Evolutionary conservation across 2,888 invertebrate genomes (phyloP), one percentile per base, ranked within the genome.

Genomic region (Germaria angustata): DNA sequence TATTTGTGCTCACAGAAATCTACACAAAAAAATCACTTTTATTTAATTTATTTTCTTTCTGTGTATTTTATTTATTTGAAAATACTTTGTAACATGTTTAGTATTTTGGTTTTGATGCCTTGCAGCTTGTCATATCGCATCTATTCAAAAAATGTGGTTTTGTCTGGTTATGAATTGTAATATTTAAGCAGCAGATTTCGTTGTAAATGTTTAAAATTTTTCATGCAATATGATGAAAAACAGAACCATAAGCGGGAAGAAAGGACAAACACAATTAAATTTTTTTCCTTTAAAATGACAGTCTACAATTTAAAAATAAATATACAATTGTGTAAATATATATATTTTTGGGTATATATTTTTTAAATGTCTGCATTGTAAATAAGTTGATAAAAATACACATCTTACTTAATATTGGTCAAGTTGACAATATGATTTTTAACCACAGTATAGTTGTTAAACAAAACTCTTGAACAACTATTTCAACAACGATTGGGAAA

Each of bases 351-450:
- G 6, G 4, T 28, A 28, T 6, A 28, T 28, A 3, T 28, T 3
- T n/a, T n/a, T n/a, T n/a, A n/a, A 5, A 28, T 28, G 28, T 73
- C 8, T 20, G 4, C 2, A 15, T 61, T 24, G 1, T 6, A 51
- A n/a, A 34, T n/a, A 39, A 63, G 17, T 65, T 71, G 20, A 78
- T 65, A 39, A 55, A 57, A 79, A 63, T 59, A 65, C 13, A 68
- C 53, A 55, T 80, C 65, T 53, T 49, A 49, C 76, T 59, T 65
- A 28, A 76, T 71, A 69, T 59, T 65, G 76, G 76, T 80, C 55
- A 59, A 71, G 41, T 76, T 71, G 49, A 75, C 63, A 75, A 75
- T 20, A 57, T 75, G 75, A 80, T 76, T 75, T 75, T 53, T 80
- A 28, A 75, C 80, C 80, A 57, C 75, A 75, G 75, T 17, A 53